These are phyloP conservation scores for Athalia circularis DNA, from an alignment of 2,888 invertebrate genomes.

Conservation along the genomic window DNA sequence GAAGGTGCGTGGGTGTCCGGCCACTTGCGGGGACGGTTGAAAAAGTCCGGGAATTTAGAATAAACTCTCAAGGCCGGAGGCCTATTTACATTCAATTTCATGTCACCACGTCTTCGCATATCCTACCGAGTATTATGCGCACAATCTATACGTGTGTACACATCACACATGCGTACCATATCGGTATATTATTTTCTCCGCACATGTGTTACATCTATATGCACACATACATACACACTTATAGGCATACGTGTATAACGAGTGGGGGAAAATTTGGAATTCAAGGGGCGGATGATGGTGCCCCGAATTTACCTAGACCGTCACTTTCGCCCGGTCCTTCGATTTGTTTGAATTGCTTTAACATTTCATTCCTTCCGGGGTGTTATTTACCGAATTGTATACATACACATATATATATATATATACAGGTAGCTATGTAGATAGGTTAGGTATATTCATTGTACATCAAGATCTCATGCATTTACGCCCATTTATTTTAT, in stretches of 20 bases:
- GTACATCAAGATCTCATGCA: too few species aligned
- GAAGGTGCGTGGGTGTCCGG: too few species aligned
- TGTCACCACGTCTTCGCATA: background rate
- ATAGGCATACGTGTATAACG: background rate
- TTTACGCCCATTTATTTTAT: too few species aligned
- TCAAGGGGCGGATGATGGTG: too few species aligned
- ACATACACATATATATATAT: too few species aligned
- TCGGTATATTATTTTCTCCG: background rate
- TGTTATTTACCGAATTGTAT: background rate
- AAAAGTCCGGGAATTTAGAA: background rate
- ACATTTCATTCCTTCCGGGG: background rate
- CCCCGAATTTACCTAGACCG: too few species aligned
- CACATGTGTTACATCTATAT: background rate
- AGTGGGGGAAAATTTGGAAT: background rate
- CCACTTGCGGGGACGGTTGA: background rate
- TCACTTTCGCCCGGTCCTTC: background rate
- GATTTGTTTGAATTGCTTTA: conserved; percentile 29
- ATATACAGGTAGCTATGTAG: background rate
- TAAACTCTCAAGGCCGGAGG: conserved; percentile 17
- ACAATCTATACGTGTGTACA: too few species aligned
- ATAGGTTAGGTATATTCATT: too few species aligned
- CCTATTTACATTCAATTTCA: conserved; percentile 31
- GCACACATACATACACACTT: background rate
- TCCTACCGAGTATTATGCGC: too few species aligned
- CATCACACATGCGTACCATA: too few species aligned